A percentile compares a stretch with the other conserved stretches of the same genome.
Evolutionary conservation across 2,113 vertebrate genomes (phyloP).

Genomic region (Pelobates fuscus): DNA sequence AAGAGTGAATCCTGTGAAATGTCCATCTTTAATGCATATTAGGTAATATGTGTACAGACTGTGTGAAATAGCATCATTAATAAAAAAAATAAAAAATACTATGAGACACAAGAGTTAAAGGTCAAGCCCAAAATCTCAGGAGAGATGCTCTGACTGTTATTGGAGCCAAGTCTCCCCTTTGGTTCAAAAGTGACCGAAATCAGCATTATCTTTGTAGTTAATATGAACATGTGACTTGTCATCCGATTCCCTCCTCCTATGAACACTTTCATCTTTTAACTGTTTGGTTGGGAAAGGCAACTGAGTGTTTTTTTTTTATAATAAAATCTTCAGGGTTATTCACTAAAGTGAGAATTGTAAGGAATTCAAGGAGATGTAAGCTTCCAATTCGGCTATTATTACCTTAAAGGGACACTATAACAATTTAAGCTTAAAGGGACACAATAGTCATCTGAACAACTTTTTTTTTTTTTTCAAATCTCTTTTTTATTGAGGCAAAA

Average conservation of each 20-base stretch:
- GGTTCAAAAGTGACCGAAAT: slow-evolving; percentile 22
- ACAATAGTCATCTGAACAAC: too few relatives aligned
- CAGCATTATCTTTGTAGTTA: neutral
- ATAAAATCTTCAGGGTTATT: too few relatives aligned
- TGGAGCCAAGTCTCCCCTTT: neutral
- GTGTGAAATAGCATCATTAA: slow-evolving; percentile 34
- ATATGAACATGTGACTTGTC: neutral
- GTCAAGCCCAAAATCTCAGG: neutral
- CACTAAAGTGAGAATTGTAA: too few relatives aligned
- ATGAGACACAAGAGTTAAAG: neutral
- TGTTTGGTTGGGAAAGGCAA: too few relatives aligned
- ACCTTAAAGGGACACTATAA: too few relatives aligned
- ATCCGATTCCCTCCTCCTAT: neutral
- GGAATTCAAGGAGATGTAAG: too few relatives aligned
- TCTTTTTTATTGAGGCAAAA: too few relatives aligned
- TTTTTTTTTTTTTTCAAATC: too few relatives aligned
- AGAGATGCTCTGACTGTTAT: neutral
- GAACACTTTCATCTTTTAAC: neutral
- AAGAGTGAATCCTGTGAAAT: slow-evolving; percentile 44
- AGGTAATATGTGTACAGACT: slow-evolving; percentile 37
- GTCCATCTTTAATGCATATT: slow-evolving; percentile 15
- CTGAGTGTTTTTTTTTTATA: too few relatives aligned
- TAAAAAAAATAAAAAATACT: slow-evolving; percentile 6
- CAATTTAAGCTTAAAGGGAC: too few relatives aligned
- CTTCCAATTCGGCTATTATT: too few relatives aligned